Base-by-base conservation (phyloP, 2,797 vertebrate genomes). In the Graptemys geographica region DNA sequence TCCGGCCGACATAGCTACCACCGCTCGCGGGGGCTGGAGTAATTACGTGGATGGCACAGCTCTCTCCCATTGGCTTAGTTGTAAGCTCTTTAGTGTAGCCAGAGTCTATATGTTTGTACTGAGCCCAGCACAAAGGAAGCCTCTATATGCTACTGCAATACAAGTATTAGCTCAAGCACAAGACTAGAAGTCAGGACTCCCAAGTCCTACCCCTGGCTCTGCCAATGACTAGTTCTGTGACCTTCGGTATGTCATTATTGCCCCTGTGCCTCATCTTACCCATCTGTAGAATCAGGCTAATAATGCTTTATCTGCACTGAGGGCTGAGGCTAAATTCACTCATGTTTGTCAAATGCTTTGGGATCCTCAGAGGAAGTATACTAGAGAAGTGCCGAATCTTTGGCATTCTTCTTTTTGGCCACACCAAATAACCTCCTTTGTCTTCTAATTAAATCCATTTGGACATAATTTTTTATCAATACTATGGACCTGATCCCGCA, bases 401-500 rank as follows among this genome's bases (percentile, higher is more conserved):
- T 21, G 53, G 56, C 56, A 69, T 69, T 37, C 27, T 83, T 53
- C 74, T 76, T 89, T 86, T 28, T 84, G 13, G 2, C 10, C 28
- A 76, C 6, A 25, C 11, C 44, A 28, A 4, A 27, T 47, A 76
- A 47, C 74, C 86, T 33, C 59, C 33, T 52, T 87, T 56, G 31
- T 53, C 57, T 8, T 13, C 25, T 74, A 49, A 89, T n/a, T 37
- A 27, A 65, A 6, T 11, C 3, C 57, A 7, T 11, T 6, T 49
- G 31, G 28, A 2, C 23, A 4, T 83, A 78, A 82, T 25, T 19
- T 89, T 69, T 13, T 44, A 55, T 7, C n/a, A 8, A 0, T 11
- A 3, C 57, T 83, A 21, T 86, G 53, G 82, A 33, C 7, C 5
- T 0, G 1, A 11, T 23, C 31, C 0, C 0, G 2, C 51, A 37